Base-by-base conservation (phyloP, 2,888 invertebrate genomes). In the Mongoloraphidia duomilia region DNA sequence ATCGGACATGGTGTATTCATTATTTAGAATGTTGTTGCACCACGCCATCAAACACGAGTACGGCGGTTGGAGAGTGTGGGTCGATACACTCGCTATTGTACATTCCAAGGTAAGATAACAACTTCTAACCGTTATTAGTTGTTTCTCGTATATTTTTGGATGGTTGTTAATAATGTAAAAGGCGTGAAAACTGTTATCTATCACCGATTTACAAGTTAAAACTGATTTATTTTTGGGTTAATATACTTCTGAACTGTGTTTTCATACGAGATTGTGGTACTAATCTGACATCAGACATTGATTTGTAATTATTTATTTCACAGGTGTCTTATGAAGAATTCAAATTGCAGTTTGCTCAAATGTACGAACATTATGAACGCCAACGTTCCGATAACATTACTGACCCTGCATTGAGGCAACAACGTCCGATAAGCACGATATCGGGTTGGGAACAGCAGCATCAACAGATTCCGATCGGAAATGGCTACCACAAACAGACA, bases 51-150 rank as follows among this genome's bases (percentile, higher is more conserved):
- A 97, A 65, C 92, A 92, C 61, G 98, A 99, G 68, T 98, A 95
- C 63, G 98, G 98, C 6, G 98, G 98, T 12, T 99, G 98, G 98
- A 73, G 98, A 52, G 98, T 99, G 13, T 98, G 98, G 98, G 97
- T 99, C 6, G 98, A 99, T 65, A 99, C 98, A 0, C 69, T 99
- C 52, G 97, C 98, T 41, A 99, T 99, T 61, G 93, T 98, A 2
- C 98, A 98, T 71, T 97, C 97, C 2, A 97, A 97, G 80, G 96
- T 91, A 64, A 63, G 61, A 56, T 44, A 34, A 26, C 13, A 48
- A 2, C 41, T 17, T 38, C 34, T 3, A 34, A 34, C 35, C 43
- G 34, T 50, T n/a, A 13, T 8, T 13, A 34, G 34, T 45, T 13
- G 36, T 49, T n/a, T n/a, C n/a, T n/a, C n/a, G n/a, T n/a, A n/a